These are phyloP conservation scores for Dryas iulia DNA, from an alignment of 1,140 invertebrate genomes.

Conservation along the genomic window DNA sequence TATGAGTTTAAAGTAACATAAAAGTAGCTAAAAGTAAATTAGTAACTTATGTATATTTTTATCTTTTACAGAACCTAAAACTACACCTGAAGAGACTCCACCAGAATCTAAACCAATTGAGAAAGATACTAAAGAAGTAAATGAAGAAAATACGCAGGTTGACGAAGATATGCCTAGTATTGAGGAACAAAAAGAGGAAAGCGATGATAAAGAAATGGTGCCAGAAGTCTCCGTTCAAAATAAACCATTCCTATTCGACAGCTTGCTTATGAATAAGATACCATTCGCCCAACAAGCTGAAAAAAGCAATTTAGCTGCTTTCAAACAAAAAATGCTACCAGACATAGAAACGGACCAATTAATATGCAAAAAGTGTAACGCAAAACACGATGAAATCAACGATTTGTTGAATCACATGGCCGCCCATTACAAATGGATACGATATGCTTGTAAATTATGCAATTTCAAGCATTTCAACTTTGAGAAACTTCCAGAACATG, in stretches of 20 bases:
- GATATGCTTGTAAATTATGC: conserved; percentile 82
- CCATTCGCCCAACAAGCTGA: conserved; percentile 58
- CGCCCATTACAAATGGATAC: conserved; percentile 79
- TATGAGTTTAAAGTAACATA: too few relatives aligned
- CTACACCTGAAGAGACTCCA: background rate
- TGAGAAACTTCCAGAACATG: conserved; percentile 80
- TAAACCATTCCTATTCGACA: conserved; percentile 20
- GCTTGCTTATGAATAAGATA: conserved; percentile 41
- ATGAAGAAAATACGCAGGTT: conserved; percentile 5
- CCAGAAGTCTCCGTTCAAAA: conserved; percentile 11
- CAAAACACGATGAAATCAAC: conserved; percentile 62
- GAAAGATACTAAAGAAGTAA: conserved; percentile 15
- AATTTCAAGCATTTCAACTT: conserved; percentile 80
- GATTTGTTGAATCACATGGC: conserved; percentile 80
- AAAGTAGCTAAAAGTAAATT: too few relatives aligned
- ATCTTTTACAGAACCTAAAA: conserved; percentile 11
- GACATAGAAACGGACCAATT: conserved; percentile 53
- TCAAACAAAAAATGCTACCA: conserved; percentile 52
- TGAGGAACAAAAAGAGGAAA: conserved; percentile 1
- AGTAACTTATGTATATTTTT: too few relatives aligned
- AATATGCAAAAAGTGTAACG: conserved; percentile 67
- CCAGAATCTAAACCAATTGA: background rate
- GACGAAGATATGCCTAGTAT: conserved; percentile 20
- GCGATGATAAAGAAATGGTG: conserved; percentile 16
- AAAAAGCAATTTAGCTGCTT: conserved; percentile 59